These are phyloP conservation scores for Chiloscyllium plagiosum DNA, from an alignment of 2,113 vertebrate genomes.

Conservation along the genomic window DNA sequence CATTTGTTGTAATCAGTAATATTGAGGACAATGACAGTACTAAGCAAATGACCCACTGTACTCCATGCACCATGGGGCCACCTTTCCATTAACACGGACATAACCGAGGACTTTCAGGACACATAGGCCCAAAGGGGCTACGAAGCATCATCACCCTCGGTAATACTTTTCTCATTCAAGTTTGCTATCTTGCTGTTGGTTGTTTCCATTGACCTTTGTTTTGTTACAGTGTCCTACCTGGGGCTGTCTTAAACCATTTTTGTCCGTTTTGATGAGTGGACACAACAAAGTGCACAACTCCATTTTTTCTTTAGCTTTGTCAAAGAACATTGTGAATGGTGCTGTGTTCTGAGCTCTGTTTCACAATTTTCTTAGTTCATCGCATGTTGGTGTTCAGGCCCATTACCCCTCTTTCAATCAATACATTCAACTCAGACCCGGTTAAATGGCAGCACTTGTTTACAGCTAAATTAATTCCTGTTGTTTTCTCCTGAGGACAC, in stretches of 20 bases:
- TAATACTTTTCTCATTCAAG: too few relatives aligned
- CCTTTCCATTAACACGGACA: background rate
- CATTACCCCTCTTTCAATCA: background rate
- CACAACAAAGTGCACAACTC: background rate
- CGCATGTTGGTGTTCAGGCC: background rate
- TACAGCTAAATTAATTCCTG: background rate
- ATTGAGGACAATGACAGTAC: too few relatives aligned
- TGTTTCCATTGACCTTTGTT: too few relatives aligned
- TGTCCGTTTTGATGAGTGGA: background rate
- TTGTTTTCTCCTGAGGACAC: background rate
- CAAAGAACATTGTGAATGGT: background rate
- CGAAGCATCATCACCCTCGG: too few relatives aligned
- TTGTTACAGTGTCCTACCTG: too few relatives aligned
- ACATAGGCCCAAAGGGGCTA: too few relatives aligned
- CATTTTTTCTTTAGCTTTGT: background rate
- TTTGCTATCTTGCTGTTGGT: too few relatives aligned
- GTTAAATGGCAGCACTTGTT: background rate
- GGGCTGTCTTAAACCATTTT: too few relatives aligned
- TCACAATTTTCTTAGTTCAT: background rate
- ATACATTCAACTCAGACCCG: background rate
- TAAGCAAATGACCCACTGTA: background rate
- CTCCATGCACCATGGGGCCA: background rate
- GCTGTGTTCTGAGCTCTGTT: background rate
- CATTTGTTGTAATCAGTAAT: background rate
- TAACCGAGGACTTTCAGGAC: background rate